These are phyloP conservation scores for Sminthurinus aureus DNA, from an alignment of 2,888 invertebrate genomes.

Conservation along the genomic window DNA sequence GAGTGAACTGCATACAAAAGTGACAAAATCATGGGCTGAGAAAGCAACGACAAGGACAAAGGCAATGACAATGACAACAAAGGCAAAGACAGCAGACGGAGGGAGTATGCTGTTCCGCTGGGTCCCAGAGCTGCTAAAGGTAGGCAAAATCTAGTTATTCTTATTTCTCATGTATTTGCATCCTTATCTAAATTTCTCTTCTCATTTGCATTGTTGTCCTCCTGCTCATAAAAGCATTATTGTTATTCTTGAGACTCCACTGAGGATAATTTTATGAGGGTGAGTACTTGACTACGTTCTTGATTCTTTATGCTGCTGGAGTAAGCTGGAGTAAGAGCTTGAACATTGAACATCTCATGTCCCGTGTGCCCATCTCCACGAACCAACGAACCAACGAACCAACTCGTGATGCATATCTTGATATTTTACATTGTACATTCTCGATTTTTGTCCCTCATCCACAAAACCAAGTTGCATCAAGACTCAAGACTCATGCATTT, in stretches of 20 bases:
- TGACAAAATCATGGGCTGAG: neutral
- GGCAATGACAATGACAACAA: slow-evolving; percentile 3
- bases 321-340: neutral
- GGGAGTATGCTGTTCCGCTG: neutral
- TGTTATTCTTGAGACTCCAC: slow-evolving; percentile 27
- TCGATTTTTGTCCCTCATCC: too few species aligned
- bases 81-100: neutral
- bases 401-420: too few species aligned
- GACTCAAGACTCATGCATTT: too few species aligned
- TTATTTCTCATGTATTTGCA: neutral
- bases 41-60: neutral
- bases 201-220: slow-evolving; percentile 36
- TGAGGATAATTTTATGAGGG: slow-evolving; percentile 30
- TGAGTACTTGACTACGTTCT: too few species aligned
- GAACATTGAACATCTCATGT: neutral
- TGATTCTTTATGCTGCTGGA: too few species aligned
- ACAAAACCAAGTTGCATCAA: too few species aligned
- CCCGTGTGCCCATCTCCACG: too few species aligned
- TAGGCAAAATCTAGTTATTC: slow-evolving; percentile 9
- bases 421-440: too few species aligned
- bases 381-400: too few species aligned
- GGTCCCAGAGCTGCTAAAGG: slow-evolving; percentile 9
- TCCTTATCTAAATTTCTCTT: slow-evolving; percentile 9
- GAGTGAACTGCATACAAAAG: neutral
- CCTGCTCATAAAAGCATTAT: slow-evolving; percentile 35